Evolutionary conservation across 2,888 invertebrate genomes (phyloP).

Genomic region (Criorhina ranunculi): DNA sequence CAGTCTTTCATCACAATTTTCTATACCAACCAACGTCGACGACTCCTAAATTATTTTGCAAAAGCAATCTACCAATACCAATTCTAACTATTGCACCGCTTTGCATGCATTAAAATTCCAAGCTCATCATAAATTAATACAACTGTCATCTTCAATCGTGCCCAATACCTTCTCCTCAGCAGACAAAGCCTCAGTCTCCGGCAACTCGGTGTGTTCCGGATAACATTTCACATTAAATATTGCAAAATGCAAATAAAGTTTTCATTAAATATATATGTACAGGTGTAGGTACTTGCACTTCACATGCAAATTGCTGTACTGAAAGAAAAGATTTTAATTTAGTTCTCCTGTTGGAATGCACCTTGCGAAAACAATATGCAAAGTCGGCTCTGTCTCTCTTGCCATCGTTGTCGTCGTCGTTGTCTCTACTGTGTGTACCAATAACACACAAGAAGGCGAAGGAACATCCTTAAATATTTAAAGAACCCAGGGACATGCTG

Average conservation of each 20-base stretch:
- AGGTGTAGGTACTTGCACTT: conserved; percentile 24
- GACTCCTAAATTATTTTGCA: no score
- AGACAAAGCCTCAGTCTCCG: background rate
- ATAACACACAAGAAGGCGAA: conserved; percentile 22
- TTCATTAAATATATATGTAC: conserved; percentile 57
- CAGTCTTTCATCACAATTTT: no score
- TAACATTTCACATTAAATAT: conserved; percentile 67
- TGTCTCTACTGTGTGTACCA: conserved; percentile 6
- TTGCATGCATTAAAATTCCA: conserved; percentile 1
- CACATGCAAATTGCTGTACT: conserved; percentile 68
- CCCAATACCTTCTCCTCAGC: background rate
- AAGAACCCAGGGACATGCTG: conserved; percentile 57
- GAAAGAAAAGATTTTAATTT: conserved; percentile 73
- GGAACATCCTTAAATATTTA: conserved; percentile 65
- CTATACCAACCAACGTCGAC: no score
- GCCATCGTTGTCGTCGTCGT: background rate
- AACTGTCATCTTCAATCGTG: conserved; percentile 18
- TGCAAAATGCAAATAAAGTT: conserved; percentile 73
- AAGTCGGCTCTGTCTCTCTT: conserved; percentile 33
- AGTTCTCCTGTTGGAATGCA: conserved; percentile 54
- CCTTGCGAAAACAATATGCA: conserved; percentile 68
- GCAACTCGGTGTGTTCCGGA: conserved; percentile 25
- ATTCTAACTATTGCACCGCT: background rate
- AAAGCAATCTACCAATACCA: no score
- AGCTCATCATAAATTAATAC: conserved; percentile 17